Evolutionary conservation across 2,888 invertebrate species (phyloP).

Genomic region (Eristalis arbustorum): DNA sequence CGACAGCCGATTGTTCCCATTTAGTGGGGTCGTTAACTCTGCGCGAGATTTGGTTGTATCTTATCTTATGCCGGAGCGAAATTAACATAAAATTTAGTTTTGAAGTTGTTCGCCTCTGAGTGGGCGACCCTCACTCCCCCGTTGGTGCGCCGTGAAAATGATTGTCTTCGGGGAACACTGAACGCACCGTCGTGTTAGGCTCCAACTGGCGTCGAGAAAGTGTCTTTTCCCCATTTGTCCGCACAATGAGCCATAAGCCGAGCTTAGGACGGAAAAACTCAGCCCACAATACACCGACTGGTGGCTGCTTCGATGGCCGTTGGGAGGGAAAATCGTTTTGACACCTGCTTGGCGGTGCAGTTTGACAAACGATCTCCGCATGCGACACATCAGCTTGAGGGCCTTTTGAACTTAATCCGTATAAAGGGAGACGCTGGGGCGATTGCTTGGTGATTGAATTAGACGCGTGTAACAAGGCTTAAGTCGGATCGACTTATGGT

Average conservation of each 20-base stretch:
- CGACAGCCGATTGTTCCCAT: slow-evolving; percentile 53
- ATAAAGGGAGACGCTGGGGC: neutral
- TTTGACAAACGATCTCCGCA: slow-evolving; percentile 56
- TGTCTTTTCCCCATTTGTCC: slow-evolving; percentile 17
- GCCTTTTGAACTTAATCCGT: neutral
- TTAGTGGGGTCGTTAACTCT: slow-evolving; percentile 55
- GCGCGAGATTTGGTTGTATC: slow-evolving; percentile 13
- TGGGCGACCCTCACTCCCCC: slow-evolving; percentile 18
- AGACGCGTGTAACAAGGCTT: slow-evolving; percentile 5
- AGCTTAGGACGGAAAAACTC: neutral
- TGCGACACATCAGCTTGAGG: slow-evolving; percentile 14
- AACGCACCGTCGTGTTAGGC: neutral
- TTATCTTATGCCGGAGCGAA: neutral
- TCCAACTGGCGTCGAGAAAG: neutral
- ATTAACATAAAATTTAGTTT: slow-evolving; percentile 64
- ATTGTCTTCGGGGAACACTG: neutral
- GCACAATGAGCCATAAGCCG: slow-evolving; percentile 21
- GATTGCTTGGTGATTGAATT: slow-evolving; percentile 36
- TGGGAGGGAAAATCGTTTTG: slow-evolving; percentile 11
- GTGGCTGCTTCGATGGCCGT: neutral
- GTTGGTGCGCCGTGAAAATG: neutral
- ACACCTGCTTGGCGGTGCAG: slow-evolving; percentile 27
- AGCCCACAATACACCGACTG: neutral
- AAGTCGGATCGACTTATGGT: neutral
- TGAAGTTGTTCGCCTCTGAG: slow-evolving; percentile 35